Evolutionary conservation across 2,888 invertebrate species (phyloP), one percentile per base, ranked within the genome.

Genomic region (Tipula vernalis): DNA sequence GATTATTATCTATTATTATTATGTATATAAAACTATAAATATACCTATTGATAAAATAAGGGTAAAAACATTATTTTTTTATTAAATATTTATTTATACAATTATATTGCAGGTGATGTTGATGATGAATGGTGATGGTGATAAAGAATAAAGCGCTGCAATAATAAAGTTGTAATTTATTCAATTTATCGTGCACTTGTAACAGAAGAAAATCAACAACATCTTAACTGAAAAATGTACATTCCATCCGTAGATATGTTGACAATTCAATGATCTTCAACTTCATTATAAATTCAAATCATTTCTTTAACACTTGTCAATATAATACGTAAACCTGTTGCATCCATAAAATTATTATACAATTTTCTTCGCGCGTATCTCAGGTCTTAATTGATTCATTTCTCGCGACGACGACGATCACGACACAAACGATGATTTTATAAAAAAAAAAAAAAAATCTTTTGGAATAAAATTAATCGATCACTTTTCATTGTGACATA

Each of bases 281-380:
- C 57, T 15, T 71, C 71, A 71, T 71, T 71, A 71, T 71, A 71
- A 71, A 71, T 71, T 71, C 71, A 71, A 71, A 71, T 71, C 71
- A 71, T 71, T 71, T 71, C 71, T 71, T 71, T 71, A 71, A 71
- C 71, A 71, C 71, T 71, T 71, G 71, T 71, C 71, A 71, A 71
- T 71, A 39, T 39, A 39, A 12, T 71, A 71, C 71, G 71, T 71
- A 71, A 71, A 71, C 71, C 71, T 71, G 71, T 71, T 71, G 71
- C 71, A 28, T 71, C 71, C 28, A 71, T 28, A 71, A 71, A 71
- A 71, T 71, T 18, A 28, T 71, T 71, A 71, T 71, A 71, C 71
- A 71, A 71, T 71, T 71, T 71, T 71, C 71, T 71, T 71, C 71
- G 71, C 71, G 71, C 71, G 28, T 71, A 28, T 71, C 71, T 28